These are phyloP conservation scores for Chaetops frenatus DNA, from an alignment of 2,113 vertebrate genomes.

Conservation along the genomic window DNA sequence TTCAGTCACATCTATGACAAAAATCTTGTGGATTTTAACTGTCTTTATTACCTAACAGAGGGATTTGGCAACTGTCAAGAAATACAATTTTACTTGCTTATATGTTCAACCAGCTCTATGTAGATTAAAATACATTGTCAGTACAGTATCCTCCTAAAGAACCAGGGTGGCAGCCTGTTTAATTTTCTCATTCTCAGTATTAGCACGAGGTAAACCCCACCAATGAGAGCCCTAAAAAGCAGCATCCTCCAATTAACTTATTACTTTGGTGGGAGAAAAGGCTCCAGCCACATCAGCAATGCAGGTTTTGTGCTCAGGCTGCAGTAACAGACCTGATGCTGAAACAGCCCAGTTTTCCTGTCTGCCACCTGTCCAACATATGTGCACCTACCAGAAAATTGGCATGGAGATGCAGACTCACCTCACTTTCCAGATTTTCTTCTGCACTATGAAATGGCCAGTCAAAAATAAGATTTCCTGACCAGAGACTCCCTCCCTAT, in stretches of 20 bases:
- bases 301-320: neutral
- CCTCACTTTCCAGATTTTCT: neutral
- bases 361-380: rapidly evolving
- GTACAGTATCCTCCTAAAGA: neutral
- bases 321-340: neutral
- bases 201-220: neutral
- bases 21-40: neutral
- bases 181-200: neutral
- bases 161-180: neutral
- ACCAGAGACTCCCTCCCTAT: neutral
- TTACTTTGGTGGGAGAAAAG: neutral
- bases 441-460: neutral
- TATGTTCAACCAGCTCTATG: neutral
- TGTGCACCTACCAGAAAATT: rapidly evolving
- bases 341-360: neutral
- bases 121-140: neutral
- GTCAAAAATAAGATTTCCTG: neutral
- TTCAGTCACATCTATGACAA: neutral
- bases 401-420: neutral
- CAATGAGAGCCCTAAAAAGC: neutral
- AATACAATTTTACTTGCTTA: neutral
- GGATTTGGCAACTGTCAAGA: neutral
- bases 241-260: neutral
- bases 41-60: neutral
- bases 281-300: rapidly evolving